Evolutionary conservation across 1,140 invertebrate species (phyloP).

Genomic region (Holotrichia oblita): DNA sequence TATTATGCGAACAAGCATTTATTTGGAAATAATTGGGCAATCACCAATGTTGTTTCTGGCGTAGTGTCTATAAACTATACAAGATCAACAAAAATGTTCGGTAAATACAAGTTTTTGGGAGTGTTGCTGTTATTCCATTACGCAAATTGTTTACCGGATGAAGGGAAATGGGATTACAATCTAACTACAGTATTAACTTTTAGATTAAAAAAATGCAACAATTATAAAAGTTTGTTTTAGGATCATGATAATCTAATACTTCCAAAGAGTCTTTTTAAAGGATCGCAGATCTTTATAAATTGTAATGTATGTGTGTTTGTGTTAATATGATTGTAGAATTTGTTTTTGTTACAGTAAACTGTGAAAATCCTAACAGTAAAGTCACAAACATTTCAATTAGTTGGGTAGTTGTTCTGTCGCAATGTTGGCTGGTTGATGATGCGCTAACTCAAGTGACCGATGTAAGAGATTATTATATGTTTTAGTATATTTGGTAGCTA

Average conservation of each 20-base stretch:
- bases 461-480: slow-evolving; percentile 46
- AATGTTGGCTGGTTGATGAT: slow-evolving; percentile 55
- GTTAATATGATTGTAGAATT: slow-evolving; percentile 26
- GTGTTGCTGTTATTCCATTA: background rate
- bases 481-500: too few relatives aligned
- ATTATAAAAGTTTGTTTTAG: slow-evolving; percentile 50
- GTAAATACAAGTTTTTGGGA: background rate
- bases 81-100: background rate
- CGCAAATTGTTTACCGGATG: slow-evolving; percentile 53
- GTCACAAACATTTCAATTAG: slow-evolving; percentile 53
- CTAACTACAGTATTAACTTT: slow-evolving; percentile 51
- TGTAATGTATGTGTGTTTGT: slow-evolving; percentile 51
- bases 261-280: slow-evolving; percentile 61
- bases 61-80: background rate
- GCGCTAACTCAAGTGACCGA: slow-evolving; percentile 48
- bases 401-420: slow-evolving; percentile 54
- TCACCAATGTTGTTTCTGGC: background rate
- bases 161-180: slow-evolving; percentile 60
- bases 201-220: background rate
- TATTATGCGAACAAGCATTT: background rate
- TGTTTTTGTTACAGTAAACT: slow-evolving; percentile 56
- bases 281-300: slow-evolving; percentile 60
- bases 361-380: slow-evolving; percentile 51
- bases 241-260: slow-evolving; percentile 54
- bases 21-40: background rate